These are phyloP conservation scores for Apistogramma diplotaenia DNA, from an alignment of 2,113 vertebrate species.

Conservation along the genomic window DNA sequence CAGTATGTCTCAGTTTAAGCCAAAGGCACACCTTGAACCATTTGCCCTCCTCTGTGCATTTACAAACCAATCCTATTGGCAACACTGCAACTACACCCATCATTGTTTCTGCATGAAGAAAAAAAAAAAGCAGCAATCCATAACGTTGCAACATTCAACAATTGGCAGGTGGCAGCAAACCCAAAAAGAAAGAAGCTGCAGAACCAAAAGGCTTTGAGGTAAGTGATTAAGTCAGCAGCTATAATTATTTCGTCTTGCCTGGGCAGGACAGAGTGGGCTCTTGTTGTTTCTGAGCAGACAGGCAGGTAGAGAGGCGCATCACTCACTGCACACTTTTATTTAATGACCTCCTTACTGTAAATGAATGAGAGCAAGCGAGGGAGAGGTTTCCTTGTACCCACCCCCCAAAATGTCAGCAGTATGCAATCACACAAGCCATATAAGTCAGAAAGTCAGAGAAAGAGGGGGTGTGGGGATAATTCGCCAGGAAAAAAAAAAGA, in stretches of 20 bases:
- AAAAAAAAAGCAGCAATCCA: conserved; percentile 16
- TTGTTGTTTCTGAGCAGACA: conserved; percentile 59
- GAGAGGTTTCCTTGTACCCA: conserved; percentile 58
- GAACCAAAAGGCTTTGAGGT: conserved; percentile 54
- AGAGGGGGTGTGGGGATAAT: background rate
- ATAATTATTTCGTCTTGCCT: conserved; percentile 69
- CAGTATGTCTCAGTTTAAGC: conserved; percentile 24
- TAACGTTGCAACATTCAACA: conserved; percentile 46
- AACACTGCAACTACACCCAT: conserved; percentile 40
- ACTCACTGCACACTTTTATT: conserved; percentile 68
- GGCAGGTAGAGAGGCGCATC: conserved; percentile 55
- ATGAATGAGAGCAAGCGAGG: conserved; percentile 30
- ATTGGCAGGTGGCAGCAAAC: conserved; percentile 41
- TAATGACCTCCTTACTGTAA: conserved; percentile 67
- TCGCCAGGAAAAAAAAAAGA: background rate
- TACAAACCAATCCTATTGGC: conserved; percentile 20
- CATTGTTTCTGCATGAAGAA: conserved; percentile 48
- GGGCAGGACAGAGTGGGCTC: conserved; percentile 65
- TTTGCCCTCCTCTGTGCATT: conserved; percentile 1
- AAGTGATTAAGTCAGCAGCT: conserved; percentile 64
- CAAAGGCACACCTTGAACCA: conserved; percentile 47
- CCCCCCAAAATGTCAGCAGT: conserved; percentile 67
- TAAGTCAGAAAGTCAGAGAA: conserved; percentile 12
- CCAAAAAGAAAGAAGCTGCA: conserved; percentile 18
- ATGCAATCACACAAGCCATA: conserved; percentile 32